Evolutionary conservation across 2,888 invertebrate genomes (phyloP).

Genomic region (Plusia festucae): DNA sequence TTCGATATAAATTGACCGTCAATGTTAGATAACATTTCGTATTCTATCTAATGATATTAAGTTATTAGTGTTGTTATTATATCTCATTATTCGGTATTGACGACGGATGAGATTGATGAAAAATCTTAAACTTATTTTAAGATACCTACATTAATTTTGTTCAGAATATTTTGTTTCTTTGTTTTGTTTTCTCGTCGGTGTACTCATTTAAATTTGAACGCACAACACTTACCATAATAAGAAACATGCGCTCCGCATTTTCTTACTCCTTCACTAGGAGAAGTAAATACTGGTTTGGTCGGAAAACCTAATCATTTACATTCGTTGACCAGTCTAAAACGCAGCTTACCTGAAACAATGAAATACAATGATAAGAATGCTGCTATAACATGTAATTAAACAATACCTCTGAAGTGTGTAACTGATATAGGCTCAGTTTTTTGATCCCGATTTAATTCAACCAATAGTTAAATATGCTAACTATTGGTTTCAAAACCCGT

Average conservation of each 20-base stretch:
- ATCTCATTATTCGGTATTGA: conserved; percentile 10
- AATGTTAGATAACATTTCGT: conserved; percentile 35
- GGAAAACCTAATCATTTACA: background rate
- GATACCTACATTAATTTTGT: too few species aligned
- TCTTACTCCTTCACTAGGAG: background rate
- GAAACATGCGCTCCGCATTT: too few species aligned
- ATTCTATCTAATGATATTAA: conserved; percentile 20
- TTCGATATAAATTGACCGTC: conserved; percentile 57
- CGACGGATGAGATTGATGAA: conserved; percentile 11
- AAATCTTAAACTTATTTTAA: too few species aligned
- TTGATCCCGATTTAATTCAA: too few species aligned
- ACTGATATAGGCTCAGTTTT: too few species aligned
- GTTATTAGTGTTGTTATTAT: conserved; percentile 11
- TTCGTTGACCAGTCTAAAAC: background rate
- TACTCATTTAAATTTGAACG: too few species aligned
- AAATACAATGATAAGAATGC: background rate
- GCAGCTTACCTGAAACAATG: background rate
- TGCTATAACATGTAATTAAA: background rate
- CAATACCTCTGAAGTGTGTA: too few species aligned
- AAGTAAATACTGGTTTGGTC: background rate
- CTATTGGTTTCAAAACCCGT: too few species aligned
- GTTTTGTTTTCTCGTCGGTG: too few species aligned
- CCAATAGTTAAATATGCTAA: too few species aligned
- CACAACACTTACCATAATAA: too few species aligned
- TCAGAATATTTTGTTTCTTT: too few species aligned